Evolutionary conservation across 2,888 invertebrate genomes (phyloP).

Genomic region (Perizoma flavofasciatum): DNA sequence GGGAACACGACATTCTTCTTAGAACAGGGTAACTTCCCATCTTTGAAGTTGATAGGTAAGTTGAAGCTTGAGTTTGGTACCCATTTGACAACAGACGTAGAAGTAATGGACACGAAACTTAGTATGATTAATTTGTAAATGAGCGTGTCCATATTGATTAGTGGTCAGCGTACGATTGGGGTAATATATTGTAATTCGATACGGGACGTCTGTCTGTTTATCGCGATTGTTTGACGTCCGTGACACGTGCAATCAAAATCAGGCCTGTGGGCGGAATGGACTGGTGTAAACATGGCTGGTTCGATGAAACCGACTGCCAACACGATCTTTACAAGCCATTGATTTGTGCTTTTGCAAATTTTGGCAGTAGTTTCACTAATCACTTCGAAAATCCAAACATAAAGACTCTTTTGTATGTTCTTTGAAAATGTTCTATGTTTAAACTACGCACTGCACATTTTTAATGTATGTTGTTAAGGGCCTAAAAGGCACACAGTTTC

Average conservation of each 20-base stretch:
- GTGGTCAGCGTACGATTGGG: conserved; percentile 38
- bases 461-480: too few species aligned
- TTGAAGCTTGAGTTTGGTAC: conserved; percentile 67
- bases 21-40: conserved; percentile 67
- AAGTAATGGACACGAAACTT: conserved; percentile 43
- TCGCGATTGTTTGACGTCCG: conserved; percentile 49
- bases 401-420: not conserved
- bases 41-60: conserved; percentile 62
- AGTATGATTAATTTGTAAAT: conserved; percentile 39
- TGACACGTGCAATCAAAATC: conserved; percentile 55
- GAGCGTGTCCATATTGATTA: conserved; percentile 36
- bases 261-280: conserved; percentile 40
- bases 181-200: conserved; percentile 61
- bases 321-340: conserved; percentile 23
- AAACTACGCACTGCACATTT: too few species aligned
- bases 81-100: conserved; percentile 63
- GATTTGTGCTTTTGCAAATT: conserved; percentile 6
- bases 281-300: conserved; percentile 32
- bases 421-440: too few species aligned
- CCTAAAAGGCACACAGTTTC: too few species aligned
- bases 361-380: not conserved
- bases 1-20: conserved; percentile 71
- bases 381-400: not conserved
- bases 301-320: conserved; percentile 17
- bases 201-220: conserved; percentile 64